A percentile compares a stretch with the other conserved stretches of the same genome.
Conservation (phyloP, 2,113 vertebrate genomes). For the Actinemys pallida region DNA sequence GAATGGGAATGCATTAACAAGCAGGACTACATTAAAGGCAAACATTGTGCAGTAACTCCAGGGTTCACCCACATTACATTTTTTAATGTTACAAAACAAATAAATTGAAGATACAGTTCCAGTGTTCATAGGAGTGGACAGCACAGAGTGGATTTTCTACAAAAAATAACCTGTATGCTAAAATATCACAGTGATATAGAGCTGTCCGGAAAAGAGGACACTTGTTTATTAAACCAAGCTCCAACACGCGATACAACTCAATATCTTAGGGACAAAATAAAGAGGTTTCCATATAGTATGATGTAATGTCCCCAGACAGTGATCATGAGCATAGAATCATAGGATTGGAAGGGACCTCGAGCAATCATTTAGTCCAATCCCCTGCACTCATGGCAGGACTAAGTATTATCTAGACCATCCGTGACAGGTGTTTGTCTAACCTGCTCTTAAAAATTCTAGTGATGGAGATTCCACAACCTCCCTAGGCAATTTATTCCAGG, state of each 20-base stretch:
- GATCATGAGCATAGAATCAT: neutral
- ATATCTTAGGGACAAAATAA: neutral
- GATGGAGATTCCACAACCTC: too few relatives aligned
- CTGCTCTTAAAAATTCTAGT: too few relatives aligned
- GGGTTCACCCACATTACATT: neutral
- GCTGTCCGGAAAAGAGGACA: neutral
- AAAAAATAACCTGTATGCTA: constrained; percentile 12
- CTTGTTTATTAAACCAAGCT: neutral
- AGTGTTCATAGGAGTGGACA: neutral
- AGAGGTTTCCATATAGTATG: neutral
- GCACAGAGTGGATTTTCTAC: neutral
- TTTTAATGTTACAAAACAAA: neutral
- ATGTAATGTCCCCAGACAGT: neutral
- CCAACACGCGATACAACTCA: neutral
- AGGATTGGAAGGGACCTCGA: too few relatives aligned
- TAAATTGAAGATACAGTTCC: neutral
- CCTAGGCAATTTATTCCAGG: too few relatives aligned
- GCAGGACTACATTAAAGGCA: neutral
- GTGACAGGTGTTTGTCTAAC: too few relatives aligned
- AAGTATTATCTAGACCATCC: too few relatives aligned
- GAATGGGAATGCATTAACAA: neutral
- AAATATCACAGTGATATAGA: neutral
- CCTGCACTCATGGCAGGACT: too few relatives aligned
- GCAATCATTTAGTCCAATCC: too few relatives aligned
- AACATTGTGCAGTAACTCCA: neutral